These are phyloP conservation scores for Lapara coniferarum DNA, from an alignment of 2,888 invertebrate species.

Conservation along the genomic window DNA sequence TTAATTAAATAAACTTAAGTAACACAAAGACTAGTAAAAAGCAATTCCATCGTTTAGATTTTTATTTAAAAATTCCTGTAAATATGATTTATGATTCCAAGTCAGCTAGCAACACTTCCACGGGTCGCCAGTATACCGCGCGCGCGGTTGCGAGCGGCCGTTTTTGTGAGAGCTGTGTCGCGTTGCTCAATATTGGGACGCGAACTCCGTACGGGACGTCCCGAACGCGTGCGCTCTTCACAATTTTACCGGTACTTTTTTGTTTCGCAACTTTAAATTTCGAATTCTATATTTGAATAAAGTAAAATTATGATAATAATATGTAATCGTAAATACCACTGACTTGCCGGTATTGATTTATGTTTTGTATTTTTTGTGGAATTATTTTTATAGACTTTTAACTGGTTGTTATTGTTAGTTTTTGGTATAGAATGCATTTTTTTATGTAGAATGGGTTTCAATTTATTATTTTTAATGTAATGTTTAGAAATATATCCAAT, in stretches of 20 bases:
- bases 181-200: conserved; percentile 36
- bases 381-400: not conserved
- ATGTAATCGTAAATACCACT: not conserved
- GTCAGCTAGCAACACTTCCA: conserved; percentile 25
- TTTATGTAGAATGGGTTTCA: no score
- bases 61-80: not conserved
- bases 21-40: no score
- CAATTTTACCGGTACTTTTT: conserved; percentile 35
- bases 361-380: not conserved
- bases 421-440: not conserved
- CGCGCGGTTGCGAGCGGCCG: conserved; percentile 77
- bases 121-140: conserved; percentile 71
- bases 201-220: conserved; percentile 50
- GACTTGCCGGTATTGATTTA: not conserved
- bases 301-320: conserved; percentile 30
- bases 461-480: no score
- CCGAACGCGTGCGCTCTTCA: conserved; percentile 26
- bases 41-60: not conserved
- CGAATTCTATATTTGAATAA: conserved; percentile 32
- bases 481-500: no score
- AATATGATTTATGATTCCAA: not conserved
- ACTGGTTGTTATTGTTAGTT: not conserved
- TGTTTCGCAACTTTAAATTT: conserved; percentile 31
- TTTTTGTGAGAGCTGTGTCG: conserved; percentile 42
- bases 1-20: no score